Evolutionary conservation across 2,888 invertebrate genomes (phyloP).

Genomic region (Empis livida): DNA sequence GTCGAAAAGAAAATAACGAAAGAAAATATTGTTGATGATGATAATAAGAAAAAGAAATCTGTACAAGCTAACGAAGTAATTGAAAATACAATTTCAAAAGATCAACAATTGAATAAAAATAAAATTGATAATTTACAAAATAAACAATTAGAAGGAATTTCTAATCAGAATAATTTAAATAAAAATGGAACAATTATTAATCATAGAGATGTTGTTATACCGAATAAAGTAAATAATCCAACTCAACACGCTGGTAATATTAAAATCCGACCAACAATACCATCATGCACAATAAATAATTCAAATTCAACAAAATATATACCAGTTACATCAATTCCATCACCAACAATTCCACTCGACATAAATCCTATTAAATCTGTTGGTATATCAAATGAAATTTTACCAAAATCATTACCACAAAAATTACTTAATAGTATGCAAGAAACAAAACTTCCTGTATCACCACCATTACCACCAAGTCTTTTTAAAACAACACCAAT

Average conservation of each 20-base stretch:
- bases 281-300: slow-evolving; percentile 1
- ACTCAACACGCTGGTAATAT: not conserved
- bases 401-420: slow-evolving; percentile 9
- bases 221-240: slow-evolving; percentile 1
- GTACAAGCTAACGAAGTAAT: slow-evolving; percentile 20
- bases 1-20: no score
- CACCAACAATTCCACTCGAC: not conserved
- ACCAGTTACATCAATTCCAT: slow-evolving; percentile 3
- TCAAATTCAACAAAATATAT: slow-evolving; percentile 5
- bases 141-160: not conserved
- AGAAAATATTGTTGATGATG: not conserved
- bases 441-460: slow-evolving; percentile 24
- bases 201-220: slow-evolving; percentile 1
- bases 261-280: not conserved
- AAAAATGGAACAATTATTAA: slow-evolving; percentile 1
- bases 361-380: not conserved
- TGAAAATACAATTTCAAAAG: slow-evolving; percentile 6
- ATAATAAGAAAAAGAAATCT: not conserved
- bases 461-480: slow-evolving; percentile 32
- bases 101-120: not conserved
- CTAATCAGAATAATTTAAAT: not conserved
- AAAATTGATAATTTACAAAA: not conserved
- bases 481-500: slow-evolving; percentile 27
- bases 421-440: slow-evolving; percentile 19
- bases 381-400: not conserved